Evolutionary conservation across 2,113 vertebrate species (phyloP).

Genomic region (Pardalotus punctatus): DNA sequence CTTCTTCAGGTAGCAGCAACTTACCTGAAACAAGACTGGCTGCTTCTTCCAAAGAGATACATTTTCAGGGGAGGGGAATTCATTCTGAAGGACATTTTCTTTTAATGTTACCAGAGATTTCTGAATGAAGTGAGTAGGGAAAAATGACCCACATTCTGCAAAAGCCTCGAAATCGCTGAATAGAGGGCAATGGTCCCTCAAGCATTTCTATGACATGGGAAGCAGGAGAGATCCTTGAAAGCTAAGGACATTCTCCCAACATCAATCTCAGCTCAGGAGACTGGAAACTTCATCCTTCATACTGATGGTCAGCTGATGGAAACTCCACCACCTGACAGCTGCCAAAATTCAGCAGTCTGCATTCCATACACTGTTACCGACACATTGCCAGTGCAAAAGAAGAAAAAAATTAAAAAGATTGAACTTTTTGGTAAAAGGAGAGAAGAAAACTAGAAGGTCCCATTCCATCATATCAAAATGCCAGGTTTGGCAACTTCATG

Average conservation of each 20-base stretch:
- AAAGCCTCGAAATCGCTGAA: not conserved
- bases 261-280: accelerated
- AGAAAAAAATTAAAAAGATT: accelerated
- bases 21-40: not conserved
- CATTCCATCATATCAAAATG: not conserved
- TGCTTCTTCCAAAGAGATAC: not conserved
- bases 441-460: not conserved
- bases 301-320: accelerated
- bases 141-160: not conserved
- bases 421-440: not conserved
- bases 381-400: not conserved
- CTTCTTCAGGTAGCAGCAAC: not conserved
- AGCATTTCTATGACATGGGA: accelerated
- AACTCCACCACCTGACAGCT: not conserved
- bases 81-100: not conserved
- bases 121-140: not conserved
- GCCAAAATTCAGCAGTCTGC: not conserved
- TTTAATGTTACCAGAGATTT: not conserved
- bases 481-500: not conserved
- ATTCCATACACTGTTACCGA: not conserved
- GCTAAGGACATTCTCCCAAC: not conserved
- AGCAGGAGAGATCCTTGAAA: not conserved
- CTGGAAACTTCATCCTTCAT: not conserved
- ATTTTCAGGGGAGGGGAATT: accelerated
- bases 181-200: not conserved